A percentile compares a stretch with the other conserved stretches of the same genome.
Evolutionary conservation across 2,888 invertebrate species (phyloP).

Genomic region (Pollenia griseotomentosa): DNA sequence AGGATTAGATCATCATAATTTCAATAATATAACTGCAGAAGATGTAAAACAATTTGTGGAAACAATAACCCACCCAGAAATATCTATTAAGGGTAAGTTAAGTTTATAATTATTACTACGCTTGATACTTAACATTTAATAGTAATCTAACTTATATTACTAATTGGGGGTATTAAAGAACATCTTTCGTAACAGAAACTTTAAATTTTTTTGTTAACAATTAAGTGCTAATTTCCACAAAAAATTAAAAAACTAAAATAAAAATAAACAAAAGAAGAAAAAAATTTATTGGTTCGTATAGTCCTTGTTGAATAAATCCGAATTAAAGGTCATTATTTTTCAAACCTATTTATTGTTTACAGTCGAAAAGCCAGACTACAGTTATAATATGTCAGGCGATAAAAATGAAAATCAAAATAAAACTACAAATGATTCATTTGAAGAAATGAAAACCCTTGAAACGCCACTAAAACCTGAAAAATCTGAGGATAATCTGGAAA

Average conservation of each 20-base stretch:
- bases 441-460: conserved; percentile 12
- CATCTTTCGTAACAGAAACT: conserved; percentile 64
- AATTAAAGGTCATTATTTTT: conserved; percentile 71
- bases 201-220: conserved; percentile 57
- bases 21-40: conserved; percentile 52
- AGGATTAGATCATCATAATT: conserved; percentile 43
- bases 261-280: conserved; percentile 55
- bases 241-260: conserved; percentile 23
- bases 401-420: conserved; percentile 52
- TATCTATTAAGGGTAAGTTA: conserved; percentile 68
- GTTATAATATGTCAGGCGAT: conserved; percentile 33
- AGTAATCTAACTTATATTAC: conserved; percentile 20
- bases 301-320: conserved; percentile 60
- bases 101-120: neutral
- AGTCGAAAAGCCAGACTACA: conserved; percentile 64
- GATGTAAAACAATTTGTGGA: conserved; percentile 70
- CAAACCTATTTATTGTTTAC: conserved; percentile 63
- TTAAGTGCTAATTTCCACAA: conserved; percentile 58
- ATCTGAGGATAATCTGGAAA: neutral
- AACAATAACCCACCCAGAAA: conserved; percentile 68
- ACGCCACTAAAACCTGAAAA: conserved; percentile 32
- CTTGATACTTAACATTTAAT: conserved; percentile 7
- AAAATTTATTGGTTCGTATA: conserved; percentile 72
- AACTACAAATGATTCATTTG: conserved; percentile 28
- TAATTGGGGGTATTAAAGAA: conserved; percentile 57